phyloP scores from a whole-genome alignment of 2,113 vertebrate genomes.

The Seriola aureovittata region DNA sequence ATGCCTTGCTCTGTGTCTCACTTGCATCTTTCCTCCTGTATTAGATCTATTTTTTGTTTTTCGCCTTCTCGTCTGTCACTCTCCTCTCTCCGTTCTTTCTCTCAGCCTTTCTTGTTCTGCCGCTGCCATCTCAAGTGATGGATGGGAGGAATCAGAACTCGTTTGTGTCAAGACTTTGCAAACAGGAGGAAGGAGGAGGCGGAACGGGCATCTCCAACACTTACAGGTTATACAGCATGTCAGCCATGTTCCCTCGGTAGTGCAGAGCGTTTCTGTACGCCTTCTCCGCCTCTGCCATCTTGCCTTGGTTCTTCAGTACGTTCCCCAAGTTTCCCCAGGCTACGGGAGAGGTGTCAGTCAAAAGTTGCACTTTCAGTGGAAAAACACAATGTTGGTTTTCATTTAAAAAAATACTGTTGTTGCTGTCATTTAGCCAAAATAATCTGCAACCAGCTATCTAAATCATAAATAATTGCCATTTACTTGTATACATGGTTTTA shows the following conservation, averaged over 20 bases:
- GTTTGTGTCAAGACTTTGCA: slow-evolving; percentile 34
- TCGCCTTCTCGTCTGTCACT: slow-evolving; percentile 23
- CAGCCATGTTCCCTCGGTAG: slow-evolving; percentile 99
- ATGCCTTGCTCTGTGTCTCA: slow-evolving; percentile 7
- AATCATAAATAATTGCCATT: background rate
- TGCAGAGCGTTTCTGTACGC: slow-evolving; percentile 98
- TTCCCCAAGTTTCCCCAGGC: slow-evolving; percentile 99
- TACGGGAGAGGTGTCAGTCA: slow-evolving; percentile 75
- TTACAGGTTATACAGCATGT: slow-evolving; percentile 99
- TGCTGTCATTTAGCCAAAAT: background rate
- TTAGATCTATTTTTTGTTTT: slow-evolving; percentile 47
- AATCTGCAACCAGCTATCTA: background rate
- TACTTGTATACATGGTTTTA: background rate
- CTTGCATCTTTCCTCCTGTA: slow-evolving; percentile 5
- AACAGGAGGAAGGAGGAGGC: background rate
- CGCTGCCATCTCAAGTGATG: slow-evolving; percentile 30
- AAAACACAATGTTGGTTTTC: background rate
- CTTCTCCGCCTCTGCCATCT: slow-evolving; percentile 94
- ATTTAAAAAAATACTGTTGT: background rate
- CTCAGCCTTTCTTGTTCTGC: slow-evolving; percentile 17
- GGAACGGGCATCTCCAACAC: slow-evolving; percentile 75
- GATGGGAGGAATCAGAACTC: slow-evolving; percentile 31
- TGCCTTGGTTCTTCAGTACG: slow-evolving; percentile 98
- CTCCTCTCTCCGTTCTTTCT: background rate
- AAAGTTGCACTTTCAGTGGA: slow-evolving; percentile 5